A percentile compares a stretch with the other conserved stretches of the same genome.
phyloP scores from a whole-genome alignment of 2,888 invertebrate species.

The Allacma fusca region DNA sequence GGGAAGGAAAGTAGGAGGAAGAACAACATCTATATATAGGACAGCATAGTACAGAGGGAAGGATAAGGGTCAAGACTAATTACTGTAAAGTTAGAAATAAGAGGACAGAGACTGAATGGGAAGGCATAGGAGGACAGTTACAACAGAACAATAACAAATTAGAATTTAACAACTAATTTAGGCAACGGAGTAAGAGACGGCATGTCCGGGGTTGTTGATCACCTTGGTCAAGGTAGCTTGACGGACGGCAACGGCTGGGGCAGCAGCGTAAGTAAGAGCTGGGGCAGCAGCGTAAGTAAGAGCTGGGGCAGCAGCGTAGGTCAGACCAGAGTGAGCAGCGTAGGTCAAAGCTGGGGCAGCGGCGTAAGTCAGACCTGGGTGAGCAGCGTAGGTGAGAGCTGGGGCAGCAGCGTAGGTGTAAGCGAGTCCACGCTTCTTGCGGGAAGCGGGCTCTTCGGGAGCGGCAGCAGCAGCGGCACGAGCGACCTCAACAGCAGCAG shows the following conservation, averaged over 20 bases:
- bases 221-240: conserved; percentile 64
- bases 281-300: conserved; percentile 43
- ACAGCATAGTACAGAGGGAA: no score
- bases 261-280: no score
- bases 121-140: background rate
- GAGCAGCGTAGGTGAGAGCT: conserved; percentile 52
- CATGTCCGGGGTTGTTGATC: conserved; percentile 65
- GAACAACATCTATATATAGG: no score
- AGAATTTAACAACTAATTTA: conserved; percentile 54
- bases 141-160: conserved; percentile 16
- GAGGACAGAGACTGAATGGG: background rate
- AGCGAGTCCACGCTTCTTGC: conserved; percentile 53
- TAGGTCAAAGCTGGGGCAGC: conserved; percentile 49
- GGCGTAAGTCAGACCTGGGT: conserved; percentile 61
- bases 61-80: no score
- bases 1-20: no score
- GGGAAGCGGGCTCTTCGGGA: conserved; percentile 49
- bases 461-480: conserved; percentile 64
- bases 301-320: conserved; percentile 37
- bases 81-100: no score
- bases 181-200: conserved; percentile 65
- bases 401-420: conserved; percentile 58
- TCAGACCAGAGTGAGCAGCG: conserved; percentile 54
- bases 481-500: conserved; percentile 40
- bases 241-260: conserved; percentile 58